Conservation (phyloP, 2,797 vertebrate species). For the Galaxias olidus region DNA sequence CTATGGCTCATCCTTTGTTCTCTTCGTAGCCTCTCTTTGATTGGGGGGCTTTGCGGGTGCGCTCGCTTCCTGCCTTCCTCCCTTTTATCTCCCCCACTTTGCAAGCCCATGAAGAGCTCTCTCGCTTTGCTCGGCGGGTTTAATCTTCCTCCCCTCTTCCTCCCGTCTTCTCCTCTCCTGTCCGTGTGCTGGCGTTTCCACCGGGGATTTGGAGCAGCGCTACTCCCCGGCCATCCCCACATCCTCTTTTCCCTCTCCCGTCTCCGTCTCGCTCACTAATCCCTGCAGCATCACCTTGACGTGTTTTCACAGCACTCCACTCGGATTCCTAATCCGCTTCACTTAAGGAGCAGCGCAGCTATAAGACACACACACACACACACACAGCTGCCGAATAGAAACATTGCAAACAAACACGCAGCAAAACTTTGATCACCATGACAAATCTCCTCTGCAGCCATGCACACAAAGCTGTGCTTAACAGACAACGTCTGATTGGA, state of each 20-base stretch:
- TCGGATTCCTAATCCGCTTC: constrained; percentile 42
- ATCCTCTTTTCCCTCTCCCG: neutral
- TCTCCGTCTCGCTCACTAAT: constrained; percentile 21
- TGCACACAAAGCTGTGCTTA: too few species aligned
- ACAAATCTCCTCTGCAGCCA: neutral
- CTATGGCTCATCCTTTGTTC: neutral
- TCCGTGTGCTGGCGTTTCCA: too few species aligned
- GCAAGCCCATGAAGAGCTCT: neutral
- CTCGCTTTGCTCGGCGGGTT: too few species aligned
- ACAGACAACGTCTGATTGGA: too few species aligned
- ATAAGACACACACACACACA: constrained; percentile 9
- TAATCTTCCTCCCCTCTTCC: neutral
- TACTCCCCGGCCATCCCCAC: neutral
- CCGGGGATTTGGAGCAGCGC: neutral
- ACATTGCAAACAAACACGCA: neutral
- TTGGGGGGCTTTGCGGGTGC: neutral
- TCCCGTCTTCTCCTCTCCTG: too few species aligned
- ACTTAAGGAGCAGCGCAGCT: constrained; percentile 9
- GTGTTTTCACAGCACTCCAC: constrained; percentile 30
- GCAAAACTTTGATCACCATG: neutral
- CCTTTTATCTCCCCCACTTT: neutral
- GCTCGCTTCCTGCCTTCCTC: neutral
- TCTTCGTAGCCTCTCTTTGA: neutral
- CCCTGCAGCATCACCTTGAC: constrained; percentile 41
- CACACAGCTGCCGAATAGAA: too few species aligned